Conservation (phyloP, 2,797 vertebrate species). For the Martes flavigula region DNA sequence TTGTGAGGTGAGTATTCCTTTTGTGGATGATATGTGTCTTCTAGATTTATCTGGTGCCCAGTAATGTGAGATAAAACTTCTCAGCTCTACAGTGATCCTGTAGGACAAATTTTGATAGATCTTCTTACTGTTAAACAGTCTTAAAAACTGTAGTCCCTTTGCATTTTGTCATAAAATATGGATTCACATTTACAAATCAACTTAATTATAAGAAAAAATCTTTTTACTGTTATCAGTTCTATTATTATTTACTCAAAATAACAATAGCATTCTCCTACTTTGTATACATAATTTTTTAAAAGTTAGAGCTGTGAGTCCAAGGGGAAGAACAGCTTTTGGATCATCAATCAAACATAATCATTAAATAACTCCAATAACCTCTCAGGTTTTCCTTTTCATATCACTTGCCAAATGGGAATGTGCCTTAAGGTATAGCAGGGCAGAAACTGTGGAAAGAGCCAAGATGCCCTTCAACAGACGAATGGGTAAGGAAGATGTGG, state of each 20-base stretch:
- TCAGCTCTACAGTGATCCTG: background rate
- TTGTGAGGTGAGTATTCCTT: background rate
- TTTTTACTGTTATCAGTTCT: slow-evolving; percentile 32
- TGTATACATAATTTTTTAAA: background rate
- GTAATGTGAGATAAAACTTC: background rate
- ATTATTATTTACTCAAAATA: background rate
- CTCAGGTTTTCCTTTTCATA: background rate
- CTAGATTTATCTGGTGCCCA: background rate
- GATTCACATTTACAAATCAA: slow-evolving; percentile 4
- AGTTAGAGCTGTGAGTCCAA: background rate
- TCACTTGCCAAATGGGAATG: background rate
- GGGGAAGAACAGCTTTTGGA: background rate
- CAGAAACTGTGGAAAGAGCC: too few species aligned
- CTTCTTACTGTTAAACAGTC: background rate
- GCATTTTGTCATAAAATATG: background rate
- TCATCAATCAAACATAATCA: background rate
- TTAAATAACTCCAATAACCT: background rate
- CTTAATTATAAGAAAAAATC: slow-evolving; percentile 30
- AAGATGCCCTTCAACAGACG: too few species aligned
- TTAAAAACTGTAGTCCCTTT: background rate
- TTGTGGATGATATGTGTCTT: background rate
- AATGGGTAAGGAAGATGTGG: too few species aligned
- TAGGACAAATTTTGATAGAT: background rate
- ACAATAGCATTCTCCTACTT: slow-evolving; percentile 8
- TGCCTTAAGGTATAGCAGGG: background rate